Evolutionary conservation across 1,140 invertebrate genomes (phyloP).

Genomic region (Goniozus legneri): DNA sequence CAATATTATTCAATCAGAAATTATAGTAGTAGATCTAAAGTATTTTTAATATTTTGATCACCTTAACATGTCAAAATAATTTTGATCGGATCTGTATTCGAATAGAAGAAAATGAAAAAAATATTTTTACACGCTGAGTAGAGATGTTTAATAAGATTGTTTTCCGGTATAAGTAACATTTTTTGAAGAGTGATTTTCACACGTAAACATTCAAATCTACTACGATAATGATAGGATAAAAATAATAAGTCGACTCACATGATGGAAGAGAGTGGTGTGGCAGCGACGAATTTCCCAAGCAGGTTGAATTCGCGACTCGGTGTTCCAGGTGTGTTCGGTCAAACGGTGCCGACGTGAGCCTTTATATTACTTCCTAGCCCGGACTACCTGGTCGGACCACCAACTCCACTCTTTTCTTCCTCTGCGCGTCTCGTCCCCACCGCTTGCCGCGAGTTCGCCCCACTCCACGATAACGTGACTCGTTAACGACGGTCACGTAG

Average conservation of each 20-base stretch:
- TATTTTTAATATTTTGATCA: too few species aligned
- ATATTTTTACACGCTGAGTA: too few species aligned
- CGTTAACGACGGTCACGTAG: background rate
- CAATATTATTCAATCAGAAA: too few species aligned
- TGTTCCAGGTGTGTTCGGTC: conserved; percentile 30
- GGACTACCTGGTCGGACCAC: conserved; percentile 35
- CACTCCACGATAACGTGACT: background rate
- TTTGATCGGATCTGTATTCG: too few species aligned
- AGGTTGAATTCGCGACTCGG: conserved; percentile 21
- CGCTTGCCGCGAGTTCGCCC: background rate
- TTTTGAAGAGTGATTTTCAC: too few species aligned
- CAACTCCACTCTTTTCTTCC: conserved; percentile 34
- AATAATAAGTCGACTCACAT: conserved; percentile 36
- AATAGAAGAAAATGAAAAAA: too few species aligned
- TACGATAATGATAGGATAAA: too few species aligned
- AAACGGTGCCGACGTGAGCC: conserved; percentile 28
- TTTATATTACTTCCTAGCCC: conserved; percentile 52
- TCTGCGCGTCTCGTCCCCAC: conserved; percentile 15
- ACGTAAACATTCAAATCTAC: too few species aligned
- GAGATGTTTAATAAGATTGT: too few species aligned
- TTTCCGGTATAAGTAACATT: too few species aligned
- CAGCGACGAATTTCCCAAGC: conserved; percentile 30
- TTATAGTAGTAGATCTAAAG: too few species aligned
- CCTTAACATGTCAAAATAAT: too few species aligned
- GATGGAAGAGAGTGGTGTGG: conserved; percentile 48